Percentiles rank a stretch among this genome's conserved stretches.
These are phyloP conservation scores for Leucoma salicis DNA, from an alignment of 2,888 invertebrate genomes.

Conservation along the genomic window DNA sequence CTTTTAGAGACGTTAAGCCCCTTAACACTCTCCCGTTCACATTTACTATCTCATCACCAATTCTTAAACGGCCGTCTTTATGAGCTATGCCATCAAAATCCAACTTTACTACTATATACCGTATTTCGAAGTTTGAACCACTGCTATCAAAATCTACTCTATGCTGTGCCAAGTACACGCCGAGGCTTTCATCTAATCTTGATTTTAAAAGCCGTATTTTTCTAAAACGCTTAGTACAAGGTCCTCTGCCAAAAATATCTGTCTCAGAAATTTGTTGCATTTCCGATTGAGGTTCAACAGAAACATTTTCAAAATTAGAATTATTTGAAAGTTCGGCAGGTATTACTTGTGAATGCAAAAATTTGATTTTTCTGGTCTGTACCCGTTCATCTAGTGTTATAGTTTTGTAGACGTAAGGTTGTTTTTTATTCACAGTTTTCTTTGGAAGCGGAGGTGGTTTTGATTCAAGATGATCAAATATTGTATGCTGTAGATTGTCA, in stretches of 20 bases:
- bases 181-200: conserved; percentile 85
- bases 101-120: conserved; percentile 84
- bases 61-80: conserved; percentile 90
- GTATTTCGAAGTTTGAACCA: conserved; percentile 81
- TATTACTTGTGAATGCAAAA: conserved; percentile 70
- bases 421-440: conserved; percentile 68
- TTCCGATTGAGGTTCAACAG: conserved; percentile 55
- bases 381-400: conserved; percentile 75
- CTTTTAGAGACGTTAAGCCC: conserved; percentile 86
- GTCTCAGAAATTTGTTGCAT: conserved; percentile 53
- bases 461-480: conserved; percentile 59
- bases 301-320: conserved; percentile 50
- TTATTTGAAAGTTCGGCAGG: conserved; percentile 59
- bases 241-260: conserved; percentile 79
- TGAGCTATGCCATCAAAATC: conserved; percentile 86
- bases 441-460: conserved; percentile 76
- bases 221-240: conserved; percentile 83
- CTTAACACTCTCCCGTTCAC: conserved; percentile 92
- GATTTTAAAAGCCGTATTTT: conserved; percentile 85
- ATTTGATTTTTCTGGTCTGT: conserved; percentile 75
- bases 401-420: conserved; percentile 70
- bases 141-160: conserved; percentile 76
- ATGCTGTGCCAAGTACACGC: conserved; percentile 87
- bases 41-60: conserved; percentile 95
- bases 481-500: conserved; percentile 38